Conservation (phyloP, 2,113 vertebrate species). For the Hirundichthys speculiger region DNA sequence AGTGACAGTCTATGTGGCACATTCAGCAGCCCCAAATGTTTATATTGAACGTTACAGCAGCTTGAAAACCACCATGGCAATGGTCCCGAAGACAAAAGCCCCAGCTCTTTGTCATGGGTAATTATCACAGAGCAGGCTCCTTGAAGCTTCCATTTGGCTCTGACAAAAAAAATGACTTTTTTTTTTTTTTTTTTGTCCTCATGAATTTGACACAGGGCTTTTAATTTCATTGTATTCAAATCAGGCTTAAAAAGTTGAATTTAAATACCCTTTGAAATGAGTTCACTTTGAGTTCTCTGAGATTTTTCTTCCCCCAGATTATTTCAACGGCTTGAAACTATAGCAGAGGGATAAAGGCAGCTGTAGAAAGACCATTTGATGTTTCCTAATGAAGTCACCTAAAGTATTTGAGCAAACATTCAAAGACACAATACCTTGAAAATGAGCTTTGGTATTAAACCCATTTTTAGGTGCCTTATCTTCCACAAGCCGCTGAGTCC, state of each 20-base stretch:
- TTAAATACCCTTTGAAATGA: slow-evolving; percentile 54
- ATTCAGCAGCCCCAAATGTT: slow-evolving; percentile 61
- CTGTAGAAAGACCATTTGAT: slow-evolving; percentile 17
- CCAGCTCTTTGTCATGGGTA: slow-evolving; percentile 70
- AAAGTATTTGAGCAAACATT: slow-evolving; percentile 39
- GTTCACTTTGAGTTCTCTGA: slow-evolving; percentile 38
- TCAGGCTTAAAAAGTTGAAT: slow-evolving; percentile 57
- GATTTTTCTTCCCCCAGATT: slow-evolving; percentile 28
- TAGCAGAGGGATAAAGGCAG: slow-evolving; percentile 14
- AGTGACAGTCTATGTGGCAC: slow-evolving; percentile 41
- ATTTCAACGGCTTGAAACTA: slow-evolving; percentile 38
- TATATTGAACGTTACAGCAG: slow-evolving; percentile 69
- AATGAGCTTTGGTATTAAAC: slow-evolving; percentile 70
- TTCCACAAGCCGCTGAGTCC: slow-evolving; percentile 64
- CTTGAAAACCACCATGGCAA: slow-evolving; percentile 65
- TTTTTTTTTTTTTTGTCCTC: slow-evolving; percentile 57
- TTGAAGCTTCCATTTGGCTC: slow-evolving; percentile 68
- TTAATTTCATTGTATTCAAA: slow-evolving; percentile 56
- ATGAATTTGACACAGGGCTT: slow-evolving; percentile 57
- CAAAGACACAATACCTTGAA: slow-evolving; percentile 64
- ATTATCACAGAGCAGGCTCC: slow-evolving; percentile 62
- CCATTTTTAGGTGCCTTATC: slow-evolving; percentile 72
- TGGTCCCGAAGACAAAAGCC: slow-evolving; percentile 71
- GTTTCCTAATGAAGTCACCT: slow-evolving; percentile 45
- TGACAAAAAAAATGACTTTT: slow-evolving; percentile 65